Evolutionary conservation across 2,113 vertebrate genomes (phyloP).

Genomic region (Syrrhaptes paradoxus): DNA sequence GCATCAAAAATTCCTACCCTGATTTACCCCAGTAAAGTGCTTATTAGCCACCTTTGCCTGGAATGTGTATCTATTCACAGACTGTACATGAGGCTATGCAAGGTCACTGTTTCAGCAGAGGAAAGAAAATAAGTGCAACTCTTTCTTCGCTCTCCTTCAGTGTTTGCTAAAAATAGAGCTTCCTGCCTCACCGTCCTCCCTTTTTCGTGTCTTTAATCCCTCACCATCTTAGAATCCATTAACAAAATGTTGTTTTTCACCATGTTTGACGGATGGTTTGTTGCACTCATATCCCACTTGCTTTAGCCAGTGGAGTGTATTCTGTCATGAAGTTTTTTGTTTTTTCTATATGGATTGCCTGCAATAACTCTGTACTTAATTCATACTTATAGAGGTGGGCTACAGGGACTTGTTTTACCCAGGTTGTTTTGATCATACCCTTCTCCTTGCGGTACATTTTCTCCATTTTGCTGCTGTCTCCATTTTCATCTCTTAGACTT

Average conservation of each 20-base stretch:
- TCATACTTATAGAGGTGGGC: fast-evolving
- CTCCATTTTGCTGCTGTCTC: neutral
- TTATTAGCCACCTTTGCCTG: neutral
- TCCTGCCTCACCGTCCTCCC: neutral
- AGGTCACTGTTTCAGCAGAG: neutral
- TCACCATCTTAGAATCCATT: neutral
- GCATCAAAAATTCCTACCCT: neutral
- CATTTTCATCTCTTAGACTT: neutral
- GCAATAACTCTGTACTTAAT: neutral
- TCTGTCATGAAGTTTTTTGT: neutral
- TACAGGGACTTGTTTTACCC: neutral
- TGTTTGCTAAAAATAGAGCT: neutral
- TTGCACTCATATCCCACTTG: fast-evolving
- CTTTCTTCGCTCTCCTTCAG: neutral
- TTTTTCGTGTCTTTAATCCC: neutral
- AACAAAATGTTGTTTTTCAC: neutral
- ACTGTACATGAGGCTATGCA: neutral
- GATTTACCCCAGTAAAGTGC: neutral
- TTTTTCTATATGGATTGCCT: neutral
- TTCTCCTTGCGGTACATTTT: fast-evolving
- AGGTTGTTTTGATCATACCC: fast-evolving
- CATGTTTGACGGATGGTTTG: neutral
- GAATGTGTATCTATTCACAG: neutral
- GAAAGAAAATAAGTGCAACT: neutral
- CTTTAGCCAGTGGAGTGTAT: neutral